These are phyloP conservation scores for Congeria kusceri DNA, from an alignment of 2,888 invertebrate species.

Conservation along the genomic window DNA sequence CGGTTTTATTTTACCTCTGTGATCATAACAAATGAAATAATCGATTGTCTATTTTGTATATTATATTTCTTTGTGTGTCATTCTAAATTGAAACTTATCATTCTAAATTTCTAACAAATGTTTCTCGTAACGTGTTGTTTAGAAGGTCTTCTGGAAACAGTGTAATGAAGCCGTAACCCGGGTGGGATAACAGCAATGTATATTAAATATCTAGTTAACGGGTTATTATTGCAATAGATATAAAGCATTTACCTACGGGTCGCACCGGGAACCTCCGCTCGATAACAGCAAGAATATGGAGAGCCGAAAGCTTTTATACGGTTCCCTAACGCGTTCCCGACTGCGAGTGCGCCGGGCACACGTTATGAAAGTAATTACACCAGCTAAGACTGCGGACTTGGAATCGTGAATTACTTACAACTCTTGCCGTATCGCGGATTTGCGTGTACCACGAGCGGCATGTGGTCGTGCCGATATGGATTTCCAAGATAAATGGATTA, in stretches of 20 bases:
- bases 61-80: too few species aligned
- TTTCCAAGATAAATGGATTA: slow-evolving; percentile 5
- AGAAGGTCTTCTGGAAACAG: too few species aligned
- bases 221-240: slow-evolving; percentile 1
- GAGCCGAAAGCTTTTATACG: background rate
- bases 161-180: too few species aligned
- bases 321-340: background rate
- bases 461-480: too few species aligned
- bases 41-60: too few species aligned
- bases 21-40: too few species aligned
- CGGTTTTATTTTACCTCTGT: too few species aligned
- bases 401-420: background rate
- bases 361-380: slow-evolving; percentile 8
- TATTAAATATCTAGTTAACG: slow-evolving; percentile 38
- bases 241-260: background rate
- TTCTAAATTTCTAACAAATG: too few species aligned
- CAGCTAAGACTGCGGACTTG: background rate
- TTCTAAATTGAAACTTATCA: too few species aligned
- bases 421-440: too few species aligned
- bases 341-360: background rate
- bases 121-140: too few species aligned
- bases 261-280: background rate
- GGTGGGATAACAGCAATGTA: background rate
- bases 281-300: background rate
- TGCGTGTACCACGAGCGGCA: too few species aligned